phyloP scores from a whole-genome alignment of 2,113 vertebrate species.

The Ardeotis arabs region DNA sequence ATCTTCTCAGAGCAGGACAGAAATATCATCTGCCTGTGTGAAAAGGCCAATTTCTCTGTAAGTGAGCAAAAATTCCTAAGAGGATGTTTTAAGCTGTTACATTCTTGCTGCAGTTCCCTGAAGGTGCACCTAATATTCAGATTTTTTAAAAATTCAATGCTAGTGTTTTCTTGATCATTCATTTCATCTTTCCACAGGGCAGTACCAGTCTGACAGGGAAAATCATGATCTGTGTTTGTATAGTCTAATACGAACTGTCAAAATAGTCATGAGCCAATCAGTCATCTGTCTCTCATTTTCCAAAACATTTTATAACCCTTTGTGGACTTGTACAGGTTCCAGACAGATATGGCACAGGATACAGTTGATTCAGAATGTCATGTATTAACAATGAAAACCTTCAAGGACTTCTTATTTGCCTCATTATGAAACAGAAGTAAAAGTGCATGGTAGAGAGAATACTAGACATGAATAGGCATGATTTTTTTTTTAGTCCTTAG shows the following conservation, averaged over 20 bases:
- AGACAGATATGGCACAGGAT: background rate
- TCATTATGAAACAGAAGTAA: background rate
- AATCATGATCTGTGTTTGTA: constrained; percentile 10
- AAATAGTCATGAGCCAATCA: constrained; percentile 2
- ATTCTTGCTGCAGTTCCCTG: background rate
- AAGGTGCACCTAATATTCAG: background rate
- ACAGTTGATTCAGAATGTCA: background rate
- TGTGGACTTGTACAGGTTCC: background rate
- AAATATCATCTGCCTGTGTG: background rate
- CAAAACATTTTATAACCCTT: background rate
- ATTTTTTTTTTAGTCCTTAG: background rate
- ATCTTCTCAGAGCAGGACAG: background rate
- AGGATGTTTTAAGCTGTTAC: background rate
- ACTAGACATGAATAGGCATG: background rate
- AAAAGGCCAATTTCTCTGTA: background rate
- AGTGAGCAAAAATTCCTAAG: background rate
- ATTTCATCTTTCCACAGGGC: background rate
- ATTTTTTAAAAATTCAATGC: background rate
- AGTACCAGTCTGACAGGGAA: background rate
- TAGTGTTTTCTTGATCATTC: background rate
- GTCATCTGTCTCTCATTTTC: background rate
- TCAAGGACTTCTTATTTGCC: background rate
- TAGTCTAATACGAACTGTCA: constrained; percentile 24
- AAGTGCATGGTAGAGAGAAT: background rate
- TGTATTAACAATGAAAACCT: background rate